Percentiles rank a stretch among this genome's conserved stretches.
Evolutionary conservation across 2,113 vertebrate species (phyloP).

Genomic region (Malurus elegans): DNA sequence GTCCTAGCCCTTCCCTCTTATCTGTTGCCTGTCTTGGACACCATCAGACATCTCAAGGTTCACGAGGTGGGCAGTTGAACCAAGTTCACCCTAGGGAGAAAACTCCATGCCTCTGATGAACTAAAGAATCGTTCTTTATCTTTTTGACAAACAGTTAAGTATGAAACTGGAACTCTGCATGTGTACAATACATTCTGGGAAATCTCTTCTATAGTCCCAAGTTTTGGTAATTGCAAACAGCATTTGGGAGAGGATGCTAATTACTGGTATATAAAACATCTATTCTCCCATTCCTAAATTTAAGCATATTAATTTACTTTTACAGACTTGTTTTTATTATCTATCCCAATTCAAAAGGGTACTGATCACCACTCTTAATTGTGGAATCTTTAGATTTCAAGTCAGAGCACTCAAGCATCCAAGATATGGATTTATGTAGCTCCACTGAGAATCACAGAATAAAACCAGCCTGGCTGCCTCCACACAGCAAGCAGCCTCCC

Average conservation of each 20-base stretch:
- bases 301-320: background rate
- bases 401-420: background rate
- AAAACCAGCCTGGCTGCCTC: background rate
- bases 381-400: background rate
- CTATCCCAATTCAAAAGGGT: background rate
- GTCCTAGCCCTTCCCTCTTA: background rate
- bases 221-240: background rate
- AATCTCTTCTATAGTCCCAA: background rate
- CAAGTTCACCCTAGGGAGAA: background rate
- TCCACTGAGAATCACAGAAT: background rate
- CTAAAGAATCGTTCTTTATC: background rate
- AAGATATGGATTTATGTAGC: background rate
- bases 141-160: background rate
- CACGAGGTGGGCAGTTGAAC: background rate
- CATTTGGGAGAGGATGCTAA: background rate
- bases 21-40: background rate
- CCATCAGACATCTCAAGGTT: background rate
- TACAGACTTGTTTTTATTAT: background rate
- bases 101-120: background rate
- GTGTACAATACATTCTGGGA: background rate
- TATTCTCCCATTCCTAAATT: background rate
- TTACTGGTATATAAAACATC: background rate
- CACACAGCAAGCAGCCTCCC: background rate
- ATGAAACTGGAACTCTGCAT: background rate
- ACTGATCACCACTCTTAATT: background rate